Conservation (phyloP, 2,797 vertebrate species). For the Megalops cyprinoides region DNA sequence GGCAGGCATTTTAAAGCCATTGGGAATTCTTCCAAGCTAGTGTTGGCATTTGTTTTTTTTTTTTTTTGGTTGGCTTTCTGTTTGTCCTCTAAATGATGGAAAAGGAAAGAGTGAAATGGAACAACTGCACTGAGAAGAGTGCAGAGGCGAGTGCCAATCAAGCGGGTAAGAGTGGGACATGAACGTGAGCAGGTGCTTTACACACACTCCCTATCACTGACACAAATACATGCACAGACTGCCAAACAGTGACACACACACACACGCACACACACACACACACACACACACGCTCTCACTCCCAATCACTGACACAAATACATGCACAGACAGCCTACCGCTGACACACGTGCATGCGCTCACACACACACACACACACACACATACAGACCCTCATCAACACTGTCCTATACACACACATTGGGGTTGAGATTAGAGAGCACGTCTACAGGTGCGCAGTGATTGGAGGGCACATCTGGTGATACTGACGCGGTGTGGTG, state of each 20-base stretch:
- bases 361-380: slow-evolving; percentile 22
- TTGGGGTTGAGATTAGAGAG: not conserved
- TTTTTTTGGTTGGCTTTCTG: not conserved
- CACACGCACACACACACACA: slow-evolving; percentile 3
- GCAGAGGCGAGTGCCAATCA: slow-evolving; percentile 1
- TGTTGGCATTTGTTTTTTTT: not conserved
- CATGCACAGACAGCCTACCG: not conserved
- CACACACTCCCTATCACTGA: not conserved
- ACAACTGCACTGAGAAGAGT: not conserved
- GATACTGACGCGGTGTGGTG: not conserved
- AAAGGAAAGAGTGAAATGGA: not conserved
- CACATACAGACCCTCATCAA: not conserved
- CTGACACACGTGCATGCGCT: slow-evolving; percentile 10
- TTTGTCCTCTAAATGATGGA: slow-evolving; percentile 30
- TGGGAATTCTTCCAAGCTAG: slow-evolving; percentile 19
- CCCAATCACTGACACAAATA: not conserved
- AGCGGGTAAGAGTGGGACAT: not conserved
- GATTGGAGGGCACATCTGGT: not conserved
- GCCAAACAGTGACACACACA: not conserved
- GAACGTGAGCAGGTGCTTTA: too few species aligned
- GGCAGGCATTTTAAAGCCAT: slow-evolving; percentile 4
- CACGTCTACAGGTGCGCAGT: too few species aligned
- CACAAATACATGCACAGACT: slow-evolving; percentile 9
- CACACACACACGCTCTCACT: not conserved
- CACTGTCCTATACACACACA: not conserved